phyloP scores from a whole-genome alignment of 2,113 vertebrate species.

The Vidua macroura region DNA sequence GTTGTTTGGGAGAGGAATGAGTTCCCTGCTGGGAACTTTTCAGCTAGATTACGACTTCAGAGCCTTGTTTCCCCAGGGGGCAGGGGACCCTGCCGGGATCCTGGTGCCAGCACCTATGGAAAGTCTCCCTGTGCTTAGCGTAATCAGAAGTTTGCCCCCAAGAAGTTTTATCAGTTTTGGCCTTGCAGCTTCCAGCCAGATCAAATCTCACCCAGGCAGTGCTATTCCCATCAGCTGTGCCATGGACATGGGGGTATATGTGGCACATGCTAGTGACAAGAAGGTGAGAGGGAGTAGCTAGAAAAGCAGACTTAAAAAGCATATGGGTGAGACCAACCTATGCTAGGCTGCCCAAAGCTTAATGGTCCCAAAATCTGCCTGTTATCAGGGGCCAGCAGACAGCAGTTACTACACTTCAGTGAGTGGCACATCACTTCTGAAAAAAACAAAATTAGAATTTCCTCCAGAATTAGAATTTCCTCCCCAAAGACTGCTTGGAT shows the following conservation, averaged over 20 bases:
- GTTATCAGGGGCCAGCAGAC: neutral
- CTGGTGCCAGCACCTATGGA: neutral
- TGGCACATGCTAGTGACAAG: neutral
- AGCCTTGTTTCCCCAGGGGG: neutral
- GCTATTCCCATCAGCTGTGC: neutral
- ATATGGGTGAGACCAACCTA: neutral
- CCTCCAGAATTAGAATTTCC: neutral
- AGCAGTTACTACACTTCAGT: neutral
- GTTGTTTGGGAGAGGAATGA: neutral
- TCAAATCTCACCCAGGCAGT: neutral
- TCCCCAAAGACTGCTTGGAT: neutral
- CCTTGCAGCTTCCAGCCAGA: neutral
- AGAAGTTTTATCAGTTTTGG: neutral
- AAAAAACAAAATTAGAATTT: neutral
- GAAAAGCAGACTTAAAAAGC: neutral
- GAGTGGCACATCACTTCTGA: neutral
- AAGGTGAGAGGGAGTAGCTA: neutral
- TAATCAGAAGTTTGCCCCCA: neutral
- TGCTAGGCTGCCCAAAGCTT: neutral
- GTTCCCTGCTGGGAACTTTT: neutral
- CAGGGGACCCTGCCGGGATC: neutral
- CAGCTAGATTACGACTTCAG: neutral
- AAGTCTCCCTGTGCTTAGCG: neutral
- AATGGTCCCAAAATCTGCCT: neutral
- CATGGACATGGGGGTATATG: rapidly evolving